Percentiles rank a stretch among this genome's conserved stretches.
These are phyloP conservation scores for Trichogramma evanescens DNA, from an alignment of 2,888 invertebrate genomes.

Conservation along the genomic window DNA sequence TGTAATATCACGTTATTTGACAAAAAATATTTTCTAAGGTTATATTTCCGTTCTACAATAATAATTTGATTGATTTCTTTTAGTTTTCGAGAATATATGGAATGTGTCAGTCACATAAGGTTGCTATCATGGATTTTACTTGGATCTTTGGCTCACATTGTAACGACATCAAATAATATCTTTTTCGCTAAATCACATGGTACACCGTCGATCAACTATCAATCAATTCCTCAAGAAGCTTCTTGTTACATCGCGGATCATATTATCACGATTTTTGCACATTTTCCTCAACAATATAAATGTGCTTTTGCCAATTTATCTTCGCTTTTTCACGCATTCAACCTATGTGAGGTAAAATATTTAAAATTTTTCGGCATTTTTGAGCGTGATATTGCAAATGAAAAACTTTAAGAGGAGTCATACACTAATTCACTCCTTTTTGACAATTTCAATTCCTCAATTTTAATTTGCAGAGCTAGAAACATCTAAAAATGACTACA, in stretches of 20 bases:
- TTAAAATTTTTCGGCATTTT: no score
- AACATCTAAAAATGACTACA: no score
- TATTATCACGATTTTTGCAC: slow-evolving; percentile 91
- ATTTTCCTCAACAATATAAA: slow-evolving; percentile 93
- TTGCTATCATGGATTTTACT: slow-evolving; percentile 91
- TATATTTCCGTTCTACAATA: no score
- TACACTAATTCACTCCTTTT: no score
- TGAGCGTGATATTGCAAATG: no score
- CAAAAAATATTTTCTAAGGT: no score
- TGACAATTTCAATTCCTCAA: no score
- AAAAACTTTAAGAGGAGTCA: no score
- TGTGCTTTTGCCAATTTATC: slow-evolving; percentile 91
- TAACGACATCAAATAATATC: slow-evolving; percentile 51
- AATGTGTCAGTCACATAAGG: slow-evolving; percentile 90
- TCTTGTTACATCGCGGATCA: slow-evolving; percentile 96
- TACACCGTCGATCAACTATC: slow-evolving; percentile 51
- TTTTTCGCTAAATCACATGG: slow-evolving; percentile 33
- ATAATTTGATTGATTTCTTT: no score
- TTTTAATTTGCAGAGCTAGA: no score
- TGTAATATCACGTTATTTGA: no score
- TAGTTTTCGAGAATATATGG: slow-evolving; percentile 88
- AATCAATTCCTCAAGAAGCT: slow-evolving; percentile 92
- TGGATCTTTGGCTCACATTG: slow-evolving; percentile 87
- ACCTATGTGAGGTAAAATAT: slow-evolving; percentile 76
- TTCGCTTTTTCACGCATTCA: slow-evolving; percentile 93